Conservation (phyloP, 2,888 invertebrate genomes). For the Apamea anceps region DNA sequence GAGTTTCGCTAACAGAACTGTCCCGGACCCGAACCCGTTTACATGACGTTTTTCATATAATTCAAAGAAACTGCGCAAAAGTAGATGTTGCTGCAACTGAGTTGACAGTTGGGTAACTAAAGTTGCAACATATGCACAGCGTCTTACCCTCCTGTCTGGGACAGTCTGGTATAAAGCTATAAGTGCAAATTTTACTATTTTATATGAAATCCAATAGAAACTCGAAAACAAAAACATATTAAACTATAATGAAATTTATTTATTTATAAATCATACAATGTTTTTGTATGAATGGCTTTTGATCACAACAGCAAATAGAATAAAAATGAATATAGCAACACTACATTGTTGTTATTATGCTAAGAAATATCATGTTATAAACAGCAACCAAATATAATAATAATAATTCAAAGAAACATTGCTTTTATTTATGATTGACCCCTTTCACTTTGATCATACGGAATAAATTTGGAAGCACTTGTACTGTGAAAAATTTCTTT, state of each 20-base stretch:
- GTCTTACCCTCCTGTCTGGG: not conserved
- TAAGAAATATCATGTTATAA: not conserved
- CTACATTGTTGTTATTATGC: slow-evolving; percentile 1
- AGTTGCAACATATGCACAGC: not conserved
- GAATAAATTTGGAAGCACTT: not conserved
- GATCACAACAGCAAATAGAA: not conserved
- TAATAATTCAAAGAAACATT: not conserved
- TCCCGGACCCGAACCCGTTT: too few species aligned
- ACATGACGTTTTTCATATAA: not conserved
- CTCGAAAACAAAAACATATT: not conserved
- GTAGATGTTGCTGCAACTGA: not conserved
- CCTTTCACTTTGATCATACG: not conserved
- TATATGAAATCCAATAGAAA: not conserved
- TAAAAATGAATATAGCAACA: slow-evolving; percentile 1
- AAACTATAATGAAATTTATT: not conserved
- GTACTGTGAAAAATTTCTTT: not conserved
- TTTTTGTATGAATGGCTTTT: slow-evolving; percentile 1
- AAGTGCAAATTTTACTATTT: not conserved
- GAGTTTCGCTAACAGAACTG: not conserved
- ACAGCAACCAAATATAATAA: slow-evolving; percentile 4
- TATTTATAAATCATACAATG: not conserved
- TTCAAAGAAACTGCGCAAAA: not conserved
- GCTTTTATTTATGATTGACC: slow-evolving; percentile 10
- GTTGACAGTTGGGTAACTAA: not conserved
- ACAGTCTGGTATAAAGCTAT: not conserved